Evolutionary conservation across 1,140 invertebrate species (phyloP).

Genomic region (Pseudomyrmex gracilis): DNA sequence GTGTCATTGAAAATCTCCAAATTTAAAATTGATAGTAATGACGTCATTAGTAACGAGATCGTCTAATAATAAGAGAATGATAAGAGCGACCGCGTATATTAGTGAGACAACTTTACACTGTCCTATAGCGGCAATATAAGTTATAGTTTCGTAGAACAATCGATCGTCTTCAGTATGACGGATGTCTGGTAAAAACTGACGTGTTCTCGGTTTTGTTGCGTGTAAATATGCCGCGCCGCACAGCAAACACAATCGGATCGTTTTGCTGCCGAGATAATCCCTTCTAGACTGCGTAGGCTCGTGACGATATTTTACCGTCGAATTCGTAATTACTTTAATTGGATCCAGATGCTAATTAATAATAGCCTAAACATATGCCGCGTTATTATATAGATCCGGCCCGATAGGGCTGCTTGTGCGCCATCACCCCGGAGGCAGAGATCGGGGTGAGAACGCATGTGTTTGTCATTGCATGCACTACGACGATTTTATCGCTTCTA

Average conservation of each 20-base stretch:
- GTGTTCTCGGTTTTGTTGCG: slow-evolving; percentile 64
- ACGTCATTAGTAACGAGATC: slow-evolving; percentile 49
- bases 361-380: slow-evolving; percentile 82
- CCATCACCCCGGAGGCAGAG: slow-evolving; percentile 51
- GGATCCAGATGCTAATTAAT: slow-evolving; percentile 84
- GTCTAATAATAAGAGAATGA: slow-evolving; percentile 48
- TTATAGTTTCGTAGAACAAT: slow-evolving; percentile 66
- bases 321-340: slow-evolving; percentile 84
- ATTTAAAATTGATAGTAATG: slow-evolving; percentile 30
- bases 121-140: slow-evolving; percentile 42
- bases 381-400: slow-evolving; percentile 74
- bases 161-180: slow-evolving; percentile 65
- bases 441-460: slow-evolving; percentile 77
- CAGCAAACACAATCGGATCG: slow-evolving; percentile 39
- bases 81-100: slow-evolving; percentile 14
- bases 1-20: background rate
- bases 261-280: slow-evolving; percentile 30
- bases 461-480: slow-evolving; percentile 82
- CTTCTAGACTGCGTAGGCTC: slow-evolving; percentile 44
- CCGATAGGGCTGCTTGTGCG: slow-evolving; percentile 72
- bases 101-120: slow-evolving; percentile 51
- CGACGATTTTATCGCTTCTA: slow-evolving; percentile 78
- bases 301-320: slow-evolving; percentile 78
- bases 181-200: slow-evolving; percentile 69
- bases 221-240: slow-evolving; percentile 14